Base-by-base conservation (phyloP, 35 echinoderm and acorn worm species). In the Eucidaris tribuloides region DNA sequence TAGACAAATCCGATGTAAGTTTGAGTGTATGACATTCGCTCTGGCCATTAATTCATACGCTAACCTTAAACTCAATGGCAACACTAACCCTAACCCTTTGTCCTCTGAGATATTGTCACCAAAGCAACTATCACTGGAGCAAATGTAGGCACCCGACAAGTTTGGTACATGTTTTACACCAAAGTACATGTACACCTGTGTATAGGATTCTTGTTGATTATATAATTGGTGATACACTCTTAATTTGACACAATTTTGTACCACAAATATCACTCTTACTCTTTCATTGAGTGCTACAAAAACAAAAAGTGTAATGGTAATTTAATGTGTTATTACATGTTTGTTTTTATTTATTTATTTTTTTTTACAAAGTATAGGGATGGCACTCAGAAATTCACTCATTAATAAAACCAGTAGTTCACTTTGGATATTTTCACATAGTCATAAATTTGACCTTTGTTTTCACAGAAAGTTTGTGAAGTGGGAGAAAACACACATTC, bases 1-100 rank as follows among this genome's bases (percentile, higher is more conserved):
- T 79, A 97, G 94, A 46, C 94, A 97, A 44, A 92, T 97, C 3
- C 80, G 85, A 77, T 86, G 94, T 97, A 81, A 92, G 94, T 89
- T 60, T 19, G 25, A 58, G 4, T n/a, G n/a, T n/a, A n/a, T n/a
- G n/a, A n/a, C n/a, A n/a, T n/a, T n/a, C n/a, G n/a, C n/a, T n/a
- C n/a, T n/a, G n/a, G n/a, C n/a, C n/a, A n/a, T n/a, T n/a, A n/a
- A n/a, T n/a, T n/a, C n/a, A 58, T 13, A 2, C 48, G 34, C 32
- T n/a, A 34, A 7, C 29, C 3, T 32, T 19, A 20, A 15, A 25
- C 20, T 6, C 19, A 23, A 48, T 40, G 36, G 36, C 3, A 61
- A 57, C 28, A 2, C 2, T 35, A 36, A 30, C 42, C 4, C 5
- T 58, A 17, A 30, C 31, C 13, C 23, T 14, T 28, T 3, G 19